Evolutionary conservation across 2,888 invertebrate species (phyloP), one percentile per base, ranked within the genome.

Genomic region (Diarsia mendica): DNA sequence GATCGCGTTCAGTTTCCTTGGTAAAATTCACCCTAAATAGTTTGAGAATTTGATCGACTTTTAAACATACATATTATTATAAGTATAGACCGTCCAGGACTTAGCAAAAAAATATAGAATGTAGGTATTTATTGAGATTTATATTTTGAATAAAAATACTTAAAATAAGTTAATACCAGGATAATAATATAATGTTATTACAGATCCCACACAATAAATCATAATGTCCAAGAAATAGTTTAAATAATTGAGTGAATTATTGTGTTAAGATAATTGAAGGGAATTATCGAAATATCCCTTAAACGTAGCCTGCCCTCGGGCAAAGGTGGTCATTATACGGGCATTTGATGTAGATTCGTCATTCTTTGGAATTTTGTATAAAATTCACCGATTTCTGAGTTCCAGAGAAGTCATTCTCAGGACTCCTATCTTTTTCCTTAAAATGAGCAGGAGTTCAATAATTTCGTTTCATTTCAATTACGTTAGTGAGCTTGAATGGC

Each of bases 211-310:
- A 71, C 44, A 67, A 84, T 87, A 78, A 86, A 86, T 86, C 79
- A 83, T 71, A 53, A 51, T 48, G 8, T 46, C 76, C 55, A 63
- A 74, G 67, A 85, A 81, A 77, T 61, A 73, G 72, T 80, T 80
- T 77, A 70, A 69, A 79, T 76, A 75, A 79, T 85, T 83, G 53
- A 68, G 68, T 65, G 73, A 85, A 83, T 82, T 80, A 75, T 51
- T 69, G 65, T 53, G 67, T 73, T 72, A 53, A 1, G 60, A 81
- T 86, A 77, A 86, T 87, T 85, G 79, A 65, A 44, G 77, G 68
- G 72, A 70, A 81, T 80, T 72, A 84, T 79, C 53, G 20, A 80
- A 77, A 72, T 79, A 73, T 65, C n/a, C 63, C 71, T 75, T 64
- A 81, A 75, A 75, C 44, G 63, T 66, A 44, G 23, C 39, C 15